These are phyloP conservation scores for Argopecten irradians DNA, from an alignment of 1,140 invertebrate species.

Conservation along the genomic window DNA sequence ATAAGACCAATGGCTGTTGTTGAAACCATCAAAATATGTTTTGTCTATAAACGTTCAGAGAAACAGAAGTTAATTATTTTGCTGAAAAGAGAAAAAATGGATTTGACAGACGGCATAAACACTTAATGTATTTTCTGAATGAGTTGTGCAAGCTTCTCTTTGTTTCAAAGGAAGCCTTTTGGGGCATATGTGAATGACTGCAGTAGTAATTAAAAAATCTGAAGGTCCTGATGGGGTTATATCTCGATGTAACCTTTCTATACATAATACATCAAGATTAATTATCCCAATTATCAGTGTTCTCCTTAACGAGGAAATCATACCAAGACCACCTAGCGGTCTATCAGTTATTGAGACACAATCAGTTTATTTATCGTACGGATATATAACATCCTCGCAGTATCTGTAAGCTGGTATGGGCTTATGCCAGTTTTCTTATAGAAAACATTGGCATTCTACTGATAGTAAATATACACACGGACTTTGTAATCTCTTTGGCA, in stretches of 20 bases:
- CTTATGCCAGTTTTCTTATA: neutral
- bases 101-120: neutral
- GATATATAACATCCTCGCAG: neutral
- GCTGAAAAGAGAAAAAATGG: neutral
- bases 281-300: neutral
- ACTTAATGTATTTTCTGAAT: neutral
- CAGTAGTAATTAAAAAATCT: neutral
- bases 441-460: slow-evolving; percentile 21
- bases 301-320: neutral
- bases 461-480: neutral
- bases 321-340: neutral
- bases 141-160: neutral
- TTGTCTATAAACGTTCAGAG: neutral
- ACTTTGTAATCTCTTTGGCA: neutral
- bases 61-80: neutral
- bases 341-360: neutral
- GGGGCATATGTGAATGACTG: neutral
- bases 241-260: neutral
- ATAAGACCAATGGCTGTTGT: neutral
- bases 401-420: neutral
- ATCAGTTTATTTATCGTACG: neutral
- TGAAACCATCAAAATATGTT: too few relatives aligned
- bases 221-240: neutral
- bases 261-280: neutral
- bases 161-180: neutral